Evolutionary conservation across 2,797 vertebrate genomes (phyloP), one percentile per base, ranked within the genome.

Genomic region (Cuniculus paca): DNA sequence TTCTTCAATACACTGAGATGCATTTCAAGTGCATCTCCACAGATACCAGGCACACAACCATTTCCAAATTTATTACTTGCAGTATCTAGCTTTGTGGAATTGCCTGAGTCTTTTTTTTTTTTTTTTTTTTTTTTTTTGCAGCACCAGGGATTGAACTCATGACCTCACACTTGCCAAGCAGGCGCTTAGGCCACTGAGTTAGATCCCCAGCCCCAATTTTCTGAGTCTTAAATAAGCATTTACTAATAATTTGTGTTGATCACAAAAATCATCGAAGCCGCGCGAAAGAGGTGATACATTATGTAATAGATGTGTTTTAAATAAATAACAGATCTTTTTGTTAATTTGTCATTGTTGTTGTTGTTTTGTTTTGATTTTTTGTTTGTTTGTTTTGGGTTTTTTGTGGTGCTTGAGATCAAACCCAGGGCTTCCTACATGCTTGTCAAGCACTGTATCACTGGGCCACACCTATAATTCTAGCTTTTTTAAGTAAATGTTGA

Each of bases 241-340:
- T 68, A 79, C 16, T 70, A 52, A 93, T 60, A 90, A 74, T 56
- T 91, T 63, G 14, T 63, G 39, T 39, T 63, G 34, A 79, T 82
- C 74, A 75, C 65, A 89, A 84, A 85, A 78, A 93, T 86, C 42
- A 65, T 10, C 61, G 24, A 84, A 84, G 34, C 22, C 52, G 48
- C 24, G 19, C 54, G 78, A 42, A 82, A 74, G 26, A 61, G 0
- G 60, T 78, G 34, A 92, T n/a, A 95, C 74, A 74, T 90, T 65
- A 95, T 68, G 34, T 95, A 93, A 92, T 8, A 87, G n/a, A 48
- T 58, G 7, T 77, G 92, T 95, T 93, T 20, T 14, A 14, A 96
- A 54, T 95, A 77, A 96, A 63, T 61, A 65, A 39, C 9, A 75
- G 10, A 1, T 24, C 10, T 83, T 91, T 88, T 84, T 58, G 5